Conservation (phyloP, 2,797 vertebrate species). For the Acanthornis magna region DNA sequence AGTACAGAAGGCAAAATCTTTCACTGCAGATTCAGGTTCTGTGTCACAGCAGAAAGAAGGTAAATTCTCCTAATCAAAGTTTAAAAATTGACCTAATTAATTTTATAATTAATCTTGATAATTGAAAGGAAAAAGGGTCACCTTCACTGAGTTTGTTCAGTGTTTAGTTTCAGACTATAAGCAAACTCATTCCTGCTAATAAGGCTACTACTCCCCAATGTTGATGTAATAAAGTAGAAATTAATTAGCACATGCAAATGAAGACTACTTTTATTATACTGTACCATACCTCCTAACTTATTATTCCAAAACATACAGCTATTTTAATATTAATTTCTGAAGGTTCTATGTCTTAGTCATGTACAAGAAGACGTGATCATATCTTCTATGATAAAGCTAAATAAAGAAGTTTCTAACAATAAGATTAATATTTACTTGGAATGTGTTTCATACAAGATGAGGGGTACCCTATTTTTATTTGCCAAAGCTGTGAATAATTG, state of each 20-base stretch:
- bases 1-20: not conserved
- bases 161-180: conserved; percentile 59
- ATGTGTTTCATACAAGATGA: not conserved
- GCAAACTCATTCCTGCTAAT: conserved; percentile 56
- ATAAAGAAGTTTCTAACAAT: not conserved
- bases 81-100: conserved; percentile 69
- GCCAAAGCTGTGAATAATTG: not conserved
- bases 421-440: not conserved
- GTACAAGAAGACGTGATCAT: not conserved
- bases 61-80: conserved; percentile 57
- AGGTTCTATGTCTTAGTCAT: not conserved
- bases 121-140: conserved; percentile 60
- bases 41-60: not conserved
- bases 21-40: not conserved
- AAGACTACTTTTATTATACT: conserved; percentile 44
- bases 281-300: not conserved
- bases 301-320: not conserved
- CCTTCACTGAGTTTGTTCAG: conserved; percentile 58
- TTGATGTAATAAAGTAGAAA: conserved; percentile 53
- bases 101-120: conserved; percentile 73
- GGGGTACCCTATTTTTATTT: not conserved
- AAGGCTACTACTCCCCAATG: conserved; percentile 47
- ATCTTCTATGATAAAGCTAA: not conserved
- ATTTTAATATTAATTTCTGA: not conserved
- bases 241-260: conserved; percentile 70